Base-by-base conservation (phyloP, 1,140 invertebrate genomes). In the Uloborus diversus region DNA sequence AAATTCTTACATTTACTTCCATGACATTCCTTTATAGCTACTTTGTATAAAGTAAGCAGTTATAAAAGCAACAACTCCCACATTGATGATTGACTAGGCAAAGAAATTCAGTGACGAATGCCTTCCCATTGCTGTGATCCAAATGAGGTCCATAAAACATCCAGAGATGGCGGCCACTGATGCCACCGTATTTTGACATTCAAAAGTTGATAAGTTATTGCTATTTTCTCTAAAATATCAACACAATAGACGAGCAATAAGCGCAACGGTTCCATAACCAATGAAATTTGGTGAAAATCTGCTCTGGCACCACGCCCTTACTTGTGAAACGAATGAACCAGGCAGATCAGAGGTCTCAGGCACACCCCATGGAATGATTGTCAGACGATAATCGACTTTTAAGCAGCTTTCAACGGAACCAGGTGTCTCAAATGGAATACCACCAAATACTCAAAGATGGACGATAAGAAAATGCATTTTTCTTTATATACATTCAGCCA, bases 371-470 rank as follows among this genome's bases (percentile, higher is more conserved):
- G 14, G 51, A 35, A 78, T 78, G 73, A 78, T 78, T 78, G 73
- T 78, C 73, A 78, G 73, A 66, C 53, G 73, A 78, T 78, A 78
- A 78, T 78, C 73, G 73, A 78, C 73, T 78, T 78, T 78, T 66
- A 78, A 78, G 73, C 73, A 78, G 61, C 62, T 78, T 78, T 78
- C 73, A 66, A 66, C 62, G 42, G 37, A 78, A 66, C 73, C 73
- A 78, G 73, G 73, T 78, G 73, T 78, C 73, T 57, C 49, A 65
- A 78, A 78, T 78, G 73, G 73, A 78, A 78, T 78, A 78, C 73
- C 62, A 78, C 73, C 73, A 65, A 66, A 78, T 66, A 78, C 73
- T 66, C 27, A 78, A 78, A 78, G 73, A 78, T 78, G 49, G 62
- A 78, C 73, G 73, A 78, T 78, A 78, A 78, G 73, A 66, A 65